phyloP scores from a whole-genome alignment of 2,888 invertebrate genomes.

The Loripinus fragilis region DNA sequence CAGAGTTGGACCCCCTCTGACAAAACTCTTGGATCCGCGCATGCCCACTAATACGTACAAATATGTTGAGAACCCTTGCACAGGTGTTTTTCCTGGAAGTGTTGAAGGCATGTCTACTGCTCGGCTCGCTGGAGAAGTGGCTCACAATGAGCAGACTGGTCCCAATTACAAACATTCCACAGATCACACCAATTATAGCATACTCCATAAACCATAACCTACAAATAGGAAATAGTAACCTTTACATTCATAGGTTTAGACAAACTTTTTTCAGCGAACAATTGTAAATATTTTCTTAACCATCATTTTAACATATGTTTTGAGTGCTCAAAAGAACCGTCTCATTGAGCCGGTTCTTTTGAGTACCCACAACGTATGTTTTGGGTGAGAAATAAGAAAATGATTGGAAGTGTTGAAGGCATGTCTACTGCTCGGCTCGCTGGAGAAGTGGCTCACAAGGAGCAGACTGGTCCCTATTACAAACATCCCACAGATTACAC shows the following conservation, averaged over 20 bases:
- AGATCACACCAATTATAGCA: constrained; percentile 77
- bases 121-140: constrained; percentile 77
- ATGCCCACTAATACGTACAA: constrained; percentile 68
- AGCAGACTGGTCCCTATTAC: constrained; percentile 76
- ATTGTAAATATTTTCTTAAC: no score
- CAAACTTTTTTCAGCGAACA: no score
- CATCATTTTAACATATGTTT: no score
- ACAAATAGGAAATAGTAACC: no score
- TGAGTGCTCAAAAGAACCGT: no score
- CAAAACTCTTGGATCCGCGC: no score
- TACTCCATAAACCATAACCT: constrained; percentile 78
- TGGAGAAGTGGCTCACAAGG: constrained; percentile 73
- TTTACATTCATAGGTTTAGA: no score
- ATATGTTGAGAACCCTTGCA: constrained; percentile 77
- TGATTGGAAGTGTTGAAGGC: constrained; percentile 73
- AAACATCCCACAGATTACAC: constrained; percentile 78
- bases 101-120: constrained; percentile 69
- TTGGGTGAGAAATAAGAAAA: no score
- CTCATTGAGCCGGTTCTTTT: no score
- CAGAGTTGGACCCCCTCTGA: no score
- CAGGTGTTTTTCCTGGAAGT: constrained; percentile 74
- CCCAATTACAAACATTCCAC: constrained; percentile 78
- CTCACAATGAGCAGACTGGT: constrained; percentile 74
- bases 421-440: no score
- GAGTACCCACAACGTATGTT: no score